Evolutionary conservation across 1,140 invertebrate species (phyloP), one percentile per base, ranked within the genome.

Genomic region (Drosophila cardini): DNA sequence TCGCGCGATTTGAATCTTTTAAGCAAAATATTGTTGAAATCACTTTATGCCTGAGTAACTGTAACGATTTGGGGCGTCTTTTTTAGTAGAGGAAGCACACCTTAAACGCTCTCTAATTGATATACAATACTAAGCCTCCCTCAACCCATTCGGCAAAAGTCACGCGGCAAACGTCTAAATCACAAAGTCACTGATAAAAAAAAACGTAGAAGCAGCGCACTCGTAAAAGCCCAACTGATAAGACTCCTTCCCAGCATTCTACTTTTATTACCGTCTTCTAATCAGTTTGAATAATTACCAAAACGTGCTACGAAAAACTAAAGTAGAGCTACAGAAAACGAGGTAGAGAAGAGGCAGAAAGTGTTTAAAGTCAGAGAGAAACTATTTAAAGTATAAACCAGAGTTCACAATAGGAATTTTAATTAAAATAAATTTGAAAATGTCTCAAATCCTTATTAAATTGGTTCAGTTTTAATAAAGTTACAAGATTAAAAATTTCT

Each of bases 21-120:
- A 90, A 77, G 80, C 79, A 60, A 90, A 90, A 90, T 90, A 90
- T 90, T 90, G 87, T 90, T 61, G 77, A 84, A 90, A 90, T 90
- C 87, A 87, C 71, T 89, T 90, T 90, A 74, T 76, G 78, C 84
- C 78, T 56, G 72, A 89, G 52, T 83, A 84, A 60, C 58, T 77
- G 43, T 42, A 60, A 34, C 58, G 15, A 72, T 72, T 21, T 26
- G 7, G 26, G 4, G 46, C 21, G 21, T 26, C 21, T 26, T 4
- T 26, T 26, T 26, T 3, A 26, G 21, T 26, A 21, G 30, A 43
- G 43, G n/a, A 42, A 30, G 63, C 53, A 64, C 77, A 80, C 80
- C 80, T 85, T 58, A 67, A 69, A 74, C 30, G 58, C 64, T 73
- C 48, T 77, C 26, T 63, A 87, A 87, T 87, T 89, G 79, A 79